Evolutionary conservation across 2,797 vertebrate species (phyloP), one percentile per base, ranked within the genome.

Genomic region (Protonibea diacanthus): DNA sequence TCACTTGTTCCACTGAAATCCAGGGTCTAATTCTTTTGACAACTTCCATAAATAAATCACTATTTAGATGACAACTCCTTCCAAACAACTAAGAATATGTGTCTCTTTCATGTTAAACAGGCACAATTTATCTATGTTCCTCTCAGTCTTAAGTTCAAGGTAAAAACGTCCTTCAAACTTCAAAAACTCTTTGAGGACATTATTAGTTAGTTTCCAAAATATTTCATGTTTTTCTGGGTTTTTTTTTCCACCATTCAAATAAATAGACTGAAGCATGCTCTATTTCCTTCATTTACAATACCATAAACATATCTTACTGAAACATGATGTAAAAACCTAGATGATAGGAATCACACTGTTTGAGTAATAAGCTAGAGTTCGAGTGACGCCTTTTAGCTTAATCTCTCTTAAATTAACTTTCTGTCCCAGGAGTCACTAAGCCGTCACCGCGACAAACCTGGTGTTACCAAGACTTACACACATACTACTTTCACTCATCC

Each of bases 41-140:
- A 51, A 51, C 25, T 45, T 38, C 47, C 57, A 68, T 62, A 27
- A 73, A 80, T 61, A 65, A 74, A 56, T 29, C 47, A 67, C 6
- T 25, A 42, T 79, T 75, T 62, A n/a, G 14, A 55, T 21, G 9
- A 45, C 48, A 72, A n/a, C 45, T 58, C 12, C 2, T 47, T 40
- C 21, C 27, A 48, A 63, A 63, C 45, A 64, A 61, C 23, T 11
- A 27, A 9, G 3, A 20, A 51, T 59, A 42, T n/a, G 59, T 29
- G 53, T 38, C 12, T 58, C 10, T 53, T 47, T 44, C 11, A 10
- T 14, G n/a, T 58, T 29, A 44, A 3, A 42, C 55, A 44, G 15
- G 12, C 25, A 58, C 21, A 53, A 52, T 15, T 23, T 2, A 61
- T 68, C 25, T n/a, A 2, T 11, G 27, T 49, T 14, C 4, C 5